phyloP scores from a whole-genome alignment of 2,113 vertebrate genomes.

The Cryptomyrus ogoouensis region DNA sequence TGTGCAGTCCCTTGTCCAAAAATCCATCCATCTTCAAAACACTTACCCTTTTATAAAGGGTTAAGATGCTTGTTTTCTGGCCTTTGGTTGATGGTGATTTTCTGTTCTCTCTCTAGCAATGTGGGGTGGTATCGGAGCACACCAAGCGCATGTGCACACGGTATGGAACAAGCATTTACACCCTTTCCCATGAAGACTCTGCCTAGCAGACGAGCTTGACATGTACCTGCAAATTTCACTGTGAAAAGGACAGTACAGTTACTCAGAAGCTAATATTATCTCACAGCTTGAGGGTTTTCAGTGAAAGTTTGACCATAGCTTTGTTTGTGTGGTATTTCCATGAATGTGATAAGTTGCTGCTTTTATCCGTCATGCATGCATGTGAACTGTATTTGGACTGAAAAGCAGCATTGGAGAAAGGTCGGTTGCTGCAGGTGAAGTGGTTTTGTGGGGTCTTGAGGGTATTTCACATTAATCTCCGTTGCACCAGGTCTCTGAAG shows the following conservation, averaged over 20 bases:
- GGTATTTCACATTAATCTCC: slow-evolving; percentile 57
- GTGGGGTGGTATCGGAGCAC: slow-evolving; percentile 94
- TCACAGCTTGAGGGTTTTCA: neutral
- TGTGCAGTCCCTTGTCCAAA: neutral
- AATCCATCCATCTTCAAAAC: neutral
- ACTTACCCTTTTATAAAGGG: neutral
- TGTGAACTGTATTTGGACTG: neutral
- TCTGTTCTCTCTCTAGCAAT: slow-evolving; percentile 73
- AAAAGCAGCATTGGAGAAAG: neutral
- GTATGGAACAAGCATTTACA: slow-evolving; percentile 52
- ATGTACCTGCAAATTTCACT: neutral
- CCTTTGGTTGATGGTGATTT: neutral
- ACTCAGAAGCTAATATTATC: neutral
- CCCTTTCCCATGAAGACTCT: neutral
- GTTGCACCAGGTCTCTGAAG: slow-evolving; percentile 80
- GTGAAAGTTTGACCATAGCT: neutral
- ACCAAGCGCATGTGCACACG: slow-evolving; percentile 99
- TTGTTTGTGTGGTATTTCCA: neutral
- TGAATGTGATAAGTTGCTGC: neutral
- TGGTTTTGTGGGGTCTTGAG: neutral
- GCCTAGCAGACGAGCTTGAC: neutral
- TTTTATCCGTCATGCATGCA: neutral
- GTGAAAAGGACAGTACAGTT: neutral
- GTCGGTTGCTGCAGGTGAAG: neutral
- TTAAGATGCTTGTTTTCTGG: neutral